Percentiles rank a stretch among this genome's conserved stretches.
Conservation (phyloP, 2,797 vertebrate genomes). For the Allobates femoralis region DNA sequence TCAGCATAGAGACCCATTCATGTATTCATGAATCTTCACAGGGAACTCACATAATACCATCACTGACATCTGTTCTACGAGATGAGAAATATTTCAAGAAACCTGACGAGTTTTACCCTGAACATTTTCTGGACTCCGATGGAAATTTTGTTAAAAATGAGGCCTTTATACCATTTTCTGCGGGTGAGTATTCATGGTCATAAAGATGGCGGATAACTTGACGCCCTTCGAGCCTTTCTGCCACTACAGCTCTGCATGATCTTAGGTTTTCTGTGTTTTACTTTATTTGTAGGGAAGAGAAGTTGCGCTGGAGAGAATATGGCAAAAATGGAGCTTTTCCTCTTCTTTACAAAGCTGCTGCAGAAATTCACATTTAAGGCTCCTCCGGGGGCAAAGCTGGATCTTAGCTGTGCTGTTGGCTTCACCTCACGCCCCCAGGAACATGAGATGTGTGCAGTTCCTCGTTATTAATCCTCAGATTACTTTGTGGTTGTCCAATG, state of each 20-base stretch:
- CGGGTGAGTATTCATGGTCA: constrained; percentile 15
- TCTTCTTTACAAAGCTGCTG: constrained; percentile 55
- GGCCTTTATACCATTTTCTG: constrained; percentile 62
- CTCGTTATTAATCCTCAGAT: not conserved
- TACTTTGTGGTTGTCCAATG: too few relatives aligned
- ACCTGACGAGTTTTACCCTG: constrained; percentile 43
- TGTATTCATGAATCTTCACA: constrained; percentile 27
- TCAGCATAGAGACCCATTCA: too few relatives aligned
- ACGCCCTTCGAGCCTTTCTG: not conserved
- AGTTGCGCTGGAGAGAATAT: not conserved
- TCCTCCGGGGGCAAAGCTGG: constrained; percentile 57
- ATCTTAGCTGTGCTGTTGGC: constrained; percentile 55
- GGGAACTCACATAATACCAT: constrained; percentile 49
- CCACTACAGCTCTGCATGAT: too few relatives aligned
- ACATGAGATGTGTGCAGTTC: not conserved
- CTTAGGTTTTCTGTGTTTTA: too few relatives aligned
- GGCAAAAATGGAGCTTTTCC: constrained; percentile 7
- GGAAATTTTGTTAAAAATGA: constrained; percentile 54
- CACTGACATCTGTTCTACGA: constrained; percentile 38
- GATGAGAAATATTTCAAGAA: constrained; percentile 23
- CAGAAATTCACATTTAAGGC: constrained; percentile 65
- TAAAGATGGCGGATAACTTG: not conserved
- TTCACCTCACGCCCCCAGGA: constrained; percentile 35
- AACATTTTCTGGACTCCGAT: constrained; percentile 42
- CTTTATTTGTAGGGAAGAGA: not conserved